Evolutionary conservation across 1,140 invertebrate species (phyloP).

Genomic region (Nylanderia fulva): DNA sequence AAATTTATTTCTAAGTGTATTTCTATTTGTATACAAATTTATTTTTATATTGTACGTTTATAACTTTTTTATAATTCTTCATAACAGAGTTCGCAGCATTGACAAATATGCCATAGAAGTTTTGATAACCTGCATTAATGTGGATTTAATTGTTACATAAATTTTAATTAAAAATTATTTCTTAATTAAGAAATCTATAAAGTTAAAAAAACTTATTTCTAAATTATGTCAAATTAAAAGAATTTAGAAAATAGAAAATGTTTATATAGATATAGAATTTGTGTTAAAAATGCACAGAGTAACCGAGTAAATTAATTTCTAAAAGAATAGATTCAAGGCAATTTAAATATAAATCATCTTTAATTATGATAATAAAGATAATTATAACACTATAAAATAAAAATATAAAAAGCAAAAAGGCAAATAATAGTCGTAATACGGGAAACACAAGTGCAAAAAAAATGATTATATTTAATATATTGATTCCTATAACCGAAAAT

Average conservation of each 20-base stretch:
- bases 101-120: conserved; percentile 48
- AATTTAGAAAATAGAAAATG: background rate
- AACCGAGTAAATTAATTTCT: too few species aligned
- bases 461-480: too few species aligned
- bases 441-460: too few species aligned
- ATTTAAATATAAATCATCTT: background rate
- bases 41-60: background rate
- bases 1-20: conserved; percentile 13
- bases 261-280: background rate
- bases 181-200: background rate
- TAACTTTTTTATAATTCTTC: background rate
- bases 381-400: too few species aligned
- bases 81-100: conserved; percentile 43
- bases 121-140: conserved; percentile 35
- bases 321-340: background rate
- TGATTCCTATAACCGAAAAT: too few species aligned
- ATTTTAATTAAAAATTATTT: background rate
- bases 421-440: too few species aligned
- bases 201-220: background rate
- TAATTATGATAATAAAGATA: background rate
- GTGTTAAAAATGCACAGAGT: too few species aligned
- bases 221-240: background rate
- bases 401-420: too few species aligned
- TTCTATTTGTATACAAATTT: conserved; percentile 28
- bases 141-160: background rate